A percentile compares a stretch with the other conserved stretches of the same genome.
These are phyloP conservation scores for Stenchaetothrips biformis DNA, from an alignment of 2,888 invertebrate species.

Conservation along the genomic window DNA sequence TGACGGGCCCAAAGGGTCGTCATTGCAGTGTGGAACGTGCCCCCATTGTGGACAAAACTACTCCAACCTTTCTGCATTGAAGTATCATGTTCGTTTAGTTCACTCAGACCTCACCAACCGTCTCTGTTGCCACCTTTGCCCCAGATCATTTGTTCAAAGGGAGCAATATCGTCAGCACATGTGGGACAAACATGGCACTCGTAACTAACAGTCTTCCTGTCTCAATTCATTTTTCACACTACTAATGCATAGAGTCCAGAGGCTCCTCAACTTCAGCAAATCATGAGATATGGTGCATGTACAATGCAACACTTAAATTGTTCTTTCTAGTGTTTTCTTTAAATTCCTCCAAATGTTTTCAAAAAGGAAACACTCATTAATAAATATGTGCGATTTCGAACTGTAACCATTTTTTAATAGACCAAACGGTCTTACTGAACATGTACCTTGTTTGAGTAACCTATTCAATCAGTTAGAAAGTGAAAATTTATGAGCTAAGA, in stretches of 20 bases:
- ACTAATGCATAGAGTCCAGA: not conserved
- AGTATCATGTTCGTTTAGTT: conserved; percentile 63
- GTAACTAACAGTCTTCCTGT: not conserved
- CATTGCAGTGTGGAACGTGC: conserved; percentile 45
- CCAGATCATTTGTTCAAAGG: conserved; percentile 62
- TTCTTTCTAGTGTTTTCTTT: too few relatives aligned
- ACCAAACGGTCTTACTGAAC: too few relatives aligned
- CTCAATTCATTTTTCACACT: not conserved
- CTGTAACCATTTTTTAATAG: too few relatives aligned
- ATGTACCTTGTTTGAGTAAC: too few relatives aligned
- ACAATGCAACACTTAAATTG: too few relatives aligned
- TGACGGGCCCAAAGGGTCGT: not conserved
- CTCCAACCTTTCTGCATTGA: conserved; percentile 64
- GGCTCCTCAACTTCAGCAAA: too few relatives aligned
- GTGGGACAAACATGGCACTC: conserved; percentile 54
- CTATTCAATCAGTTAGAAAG: too few relatives aligned
- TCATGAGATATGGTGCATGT: too few relatives aligned
- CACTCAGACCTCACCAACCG: conserved; percentile 64
- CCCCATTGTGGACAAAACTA: conserved; percentile 65
- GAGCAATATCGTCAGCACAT: conserved; percentile 66
- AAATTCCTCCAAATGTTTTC: too few relatives aligned
- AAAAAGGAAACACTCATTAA: not conserved
- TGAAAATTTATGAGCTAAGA: too few relatives aligned
- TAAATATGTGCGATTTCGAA: not conserved
- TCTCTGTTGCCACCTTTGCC: conserved; percentile 64